These are phyloP conservation scores for Cerastoderma edule DNA, from an alignment of 2,888 invertebrate genomes.

Conservation along the genomic window DNA sequence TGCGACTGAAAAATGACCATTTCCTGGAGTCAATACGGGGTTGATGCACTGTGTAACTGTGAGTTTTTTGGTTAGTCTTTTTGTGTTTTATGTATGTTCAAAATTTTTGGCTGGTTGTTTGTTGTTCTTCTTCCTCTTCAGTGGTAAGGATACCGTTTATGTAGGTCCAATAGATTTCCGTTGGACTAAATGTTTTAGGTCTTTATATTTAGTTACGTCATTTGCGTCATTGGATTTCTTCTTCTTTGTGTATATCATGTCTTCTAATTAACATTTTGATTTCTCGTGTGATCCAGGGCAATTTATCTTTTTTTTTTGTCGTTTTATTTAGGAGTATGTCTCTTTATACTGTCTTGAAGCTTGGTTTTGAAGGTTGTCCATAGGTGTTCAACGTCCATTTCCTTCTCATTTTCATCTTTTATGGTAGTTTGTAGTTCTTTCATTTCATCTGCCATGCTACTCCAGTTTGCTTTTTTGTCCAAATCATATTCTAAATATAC, in stretches of 20 bases:
- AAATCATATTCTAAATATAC: slow-evolving; percentile 17
- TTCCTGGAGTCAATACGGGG: no score
- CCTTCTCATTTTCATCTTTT: neutral
- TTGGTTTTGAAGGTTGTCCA: slow-evolving; percentile 7
- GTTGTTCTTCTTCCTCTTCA: no score
- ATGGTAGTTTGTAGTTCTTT: neutral
- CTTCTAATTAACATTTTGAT: neutral
- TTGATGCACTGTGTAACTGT: no score
- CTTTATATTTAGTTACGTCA: neutral
- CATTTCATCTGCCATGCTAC: slow-evolving; percentile 8
- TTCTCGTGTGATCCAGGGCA: slow-evolving; percentile 26
- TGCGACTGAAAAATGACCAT: no score
- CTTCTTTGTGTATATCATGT: neutral
- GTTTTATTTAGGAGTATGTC: slow-evolving; percentile 22
- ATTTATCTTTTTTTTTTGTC: slow-evolving; percentile 20
- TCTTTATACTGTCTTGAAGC: slow-evolving; percentile 10
- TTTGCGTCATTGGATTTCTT: neutral
- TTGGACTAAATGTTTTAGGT: neutral
- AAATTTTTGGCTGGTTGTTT: no score
- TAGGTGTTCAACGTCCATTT: neutral
- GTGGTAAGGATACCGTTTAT: no score
- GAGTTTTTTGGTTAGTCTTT: no score
- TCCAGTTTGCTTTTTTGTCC: slow-evolving; percentile 26
- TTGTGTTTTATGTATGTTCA: no score
- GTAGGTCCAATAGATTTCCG: no score